Conservation (phyloP, 2,888 invertebrate genomes). For the Quadroppia sp. region DNA sequence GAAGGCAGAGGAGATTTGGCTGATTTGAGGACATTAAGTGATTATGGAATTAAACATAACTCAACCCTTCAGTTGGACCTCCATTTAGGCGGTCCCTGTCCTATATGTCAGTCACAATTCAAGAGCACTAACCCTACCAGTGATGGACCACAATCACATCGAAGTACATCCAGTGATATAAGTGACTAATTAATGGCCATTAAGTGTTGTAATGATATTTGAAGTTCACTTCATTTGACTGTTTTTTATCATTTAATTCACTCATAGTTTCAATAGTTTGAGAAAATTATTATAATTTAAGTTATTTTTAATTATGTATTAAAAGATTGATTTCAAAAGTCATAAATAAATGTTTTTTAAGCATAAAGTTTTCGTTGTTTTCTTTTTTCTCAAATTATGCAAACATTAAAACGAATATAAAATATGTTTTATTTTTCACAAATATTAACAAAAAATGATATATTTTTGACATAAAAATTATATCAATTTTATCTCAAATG, state of each 20-base stretch:
- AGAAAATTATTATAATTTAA: not conserved
- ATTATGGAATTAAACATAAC: slow-evolving; percentile 39
- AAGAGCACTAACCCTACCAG: slow-evolving; percentile 17
- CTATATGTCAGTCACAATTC: slow-evolving; percentile 40
- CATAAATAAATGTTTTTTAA: slow-evolving; percentile 1
- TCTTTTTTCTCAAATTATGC: too few species aligned
- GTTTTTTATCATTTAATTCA: not conserved
- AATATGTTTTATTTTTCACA: too few species aligned
- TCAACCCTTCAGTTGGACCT: slow-evolving; percentile 37
- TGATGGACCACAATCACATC: slow-evolving; percentile 23
- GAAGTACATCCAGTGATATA: slow-evolving; percentile 23
- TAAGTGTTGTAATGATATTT: not conserved
- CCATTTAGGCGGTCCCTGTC: slow-evolving; percentile 39
- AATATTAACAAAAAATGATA: too few species aligned
- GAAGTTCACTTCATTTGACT: not conserved
- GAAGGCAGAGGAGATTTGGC: slow-evolving; percentile 38
- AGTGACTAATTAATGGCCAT: slow-evolving; percentile 10
- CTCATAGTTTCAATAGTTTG: not conserved
- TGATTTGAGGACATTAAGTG: slow-evolving; percentile 33
- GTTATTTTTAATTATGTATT: not conserved
- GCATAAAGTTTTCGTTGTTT: not conserved
- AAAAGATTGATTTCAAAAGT: not conserved
- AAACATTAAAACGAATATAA: too few species aligned
- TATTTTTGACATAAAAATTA: too few species aligned
- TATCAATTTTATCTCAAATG: too few species aligned